Conservation (phyloP, 2,797 vertebrate species). For the Acipenser transmontanus region DNA sequence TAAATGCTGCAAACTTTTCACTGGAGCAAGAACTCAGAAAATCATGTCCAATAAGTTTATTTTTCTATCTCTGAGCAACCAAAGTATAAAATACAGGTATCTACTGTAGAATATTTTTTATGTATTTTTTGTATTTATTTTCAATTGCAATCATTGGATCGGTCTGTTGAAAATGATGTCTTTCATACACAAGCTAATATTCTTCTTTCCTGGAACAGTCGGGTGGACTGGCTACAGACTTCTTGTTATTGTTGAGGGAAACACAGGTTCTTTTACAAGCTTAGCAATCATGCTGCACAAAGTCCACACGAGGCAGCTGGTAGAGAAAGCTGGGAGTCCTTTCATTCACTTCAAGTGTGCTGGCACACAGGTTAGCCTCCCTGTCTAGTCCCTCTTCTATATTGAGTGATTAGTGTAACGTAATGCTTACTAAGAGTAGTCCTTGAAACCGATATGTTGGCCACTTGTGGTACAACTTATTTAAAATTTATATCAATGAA, state of each 20-base stretch:
- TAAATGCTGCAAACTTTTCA: too few relatives aligned
- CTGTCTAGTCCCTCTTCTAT: neutral
- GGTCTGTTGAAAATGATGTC: neutral
- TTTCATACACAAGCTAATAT: slow-evolving; percentile 2
- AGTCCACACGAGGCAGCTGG: slow-evolving; percentile 1
- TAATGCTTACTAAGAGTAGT: neutral
- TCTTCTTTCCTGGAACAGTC: slow-evolving; percentile 4
- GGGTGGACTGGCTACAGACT: neutral
- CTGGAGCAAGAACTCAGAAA: too few relatives aligned
- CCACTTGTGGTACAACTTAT: neutral
- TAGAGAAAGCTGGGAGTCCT: neutral
- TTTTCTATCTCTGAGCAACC: too few relatives aligned
- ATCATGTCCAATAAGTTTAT: too few relatives aligned
- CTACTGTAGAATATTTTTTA: neutral
- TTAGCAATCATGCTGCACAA: neutral
- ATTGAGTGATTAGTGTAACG: neutral
- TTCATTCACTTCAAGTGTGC: neutral
- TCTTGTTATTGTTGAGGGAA: neutral
- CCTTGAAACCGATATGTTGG: neutral
- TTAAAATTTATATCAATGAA: neutral
- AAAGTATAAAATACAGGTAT: neutral
- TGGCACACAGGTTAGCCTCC: neutral
- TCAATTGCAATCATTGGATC: neutral
- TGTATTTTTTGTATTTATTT: neutral
- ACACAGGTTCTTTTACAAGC: slow-evolving; percentile 9